Evolutionary conservation across 2,797 vertebrate genomes (phyloP).

Genomic region (Mustela erminea): DNA sequence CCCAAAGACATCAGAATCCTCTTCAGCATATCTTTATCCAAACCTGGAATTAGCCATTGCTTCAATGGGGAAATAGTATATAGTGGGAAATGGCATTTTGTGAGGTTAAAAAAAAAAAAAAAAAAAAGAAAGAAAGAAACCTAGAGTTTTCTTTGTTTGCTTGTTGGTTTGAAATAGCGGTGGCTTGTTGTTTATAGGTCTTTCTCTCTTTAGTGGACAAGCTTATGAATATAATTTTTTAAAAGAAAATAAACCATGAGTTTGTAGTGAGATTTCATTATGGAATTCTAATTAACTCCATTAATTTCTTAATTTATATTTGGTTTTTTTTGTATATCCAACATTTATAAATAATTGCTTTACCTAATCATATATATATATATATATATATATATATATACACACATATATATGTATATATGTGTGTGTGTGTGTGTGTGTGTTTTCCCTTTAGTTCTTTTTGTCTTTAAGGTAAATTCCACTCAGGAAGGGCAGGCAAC

Average conservation of each 20-base stretch:
- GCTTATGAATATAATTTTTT: background rate
- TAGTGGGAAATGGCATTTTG: background rate
- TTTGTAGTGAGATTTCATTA: background rate
- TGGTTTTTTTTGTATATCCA: background rate
- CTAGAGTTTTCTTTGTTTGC: background rate
- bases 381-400: background rate
- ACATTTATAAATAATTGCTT: background rate
- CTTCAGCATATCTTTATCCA: background rate
- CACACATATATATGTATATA: background rate
- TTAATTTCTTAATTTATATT: constrained; percentile 25
- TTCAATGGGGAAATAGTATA: background rate
- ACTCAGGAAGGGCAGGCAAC: background rate
- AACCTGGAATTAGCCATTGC: background rate
- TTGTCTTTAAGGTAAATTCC: background rate
- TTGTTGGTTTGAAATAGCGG: background rate
- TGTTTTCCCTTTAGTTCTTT: background rate
- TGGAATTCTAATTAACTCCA: background rate
- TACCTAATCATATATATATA: background rate
- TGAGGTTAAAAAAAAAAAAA: background rate
- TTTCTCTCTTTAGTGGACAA: background rate
- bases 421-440: background rate
- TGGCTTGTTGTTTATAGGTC: background rate
- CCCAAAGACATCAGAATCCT: background rate
- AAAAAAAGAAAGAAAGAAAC: background rate
- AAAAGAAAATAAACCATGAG: background rate